phyloP scores from a whole-genome alignment of 2,113 vertebrate species.

The Salvelinus namaycush region DNA sequence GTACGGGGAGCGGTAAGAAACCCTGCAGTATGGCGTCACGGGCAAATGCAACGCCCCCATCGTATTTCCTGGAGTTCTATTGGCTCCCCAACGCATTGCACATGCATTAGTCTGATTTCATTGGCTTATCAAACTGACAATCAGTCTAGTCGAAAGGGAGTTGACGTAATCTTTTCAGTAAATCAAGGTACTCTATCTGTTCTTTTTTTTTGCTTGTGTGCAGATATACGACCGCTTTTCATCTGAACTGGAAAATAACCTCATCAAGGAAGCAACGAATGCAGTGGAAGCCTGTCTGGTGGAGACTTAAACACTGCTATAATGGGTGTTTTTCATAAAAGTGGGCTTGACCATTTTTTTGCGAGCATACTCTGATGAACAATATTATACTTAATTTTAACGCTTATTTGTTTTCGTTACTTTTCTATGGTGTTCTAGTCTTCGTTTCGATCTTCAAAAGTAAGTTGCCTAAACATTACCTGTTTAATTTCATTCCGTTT shows the following conservation, averaged over 20 bases:
- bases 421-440: conserved; percentile 53
- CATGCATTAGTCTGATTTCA: conserved; percentile 21
- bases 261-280: conserved; percentile 11
- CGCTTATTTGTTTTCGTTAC: conserved; percentile 47
- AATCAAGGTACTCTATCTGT: conserved; percentile 73
- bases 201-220: conserved; percentile 54
- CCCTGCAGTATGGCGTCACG: conserved; percentile 82
- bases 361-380: conserved; percentile 62
- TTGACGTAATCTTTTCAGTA: conserved; percentile 81
- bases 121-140: conserved; percentile 54
- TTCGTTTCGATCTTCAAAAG: conserved; percentile 53
- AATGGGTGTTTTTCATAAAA: conserved; percentile 70
- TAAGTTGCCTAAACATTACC: conserved; percentile 50
- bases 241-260: conserved; percentile 38
- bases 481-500: too few relatives aligned
- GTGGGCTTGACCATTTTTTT: conserved; percentile 53
- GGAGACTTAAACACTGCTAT: conserved; percentile 60
- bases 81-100: conserved; percentile 41
- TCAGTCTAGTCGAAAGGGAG: conserved; percentile 53
- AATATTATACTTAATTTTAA: conserved; percentile 45
- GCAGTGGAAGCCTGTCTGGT: conserved; percentile 32
- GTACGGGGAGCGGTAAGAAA: conserved; percentile 64
- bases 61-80: conserved; percentile 27
- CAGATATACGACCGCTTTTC: conserved; percentile 47
- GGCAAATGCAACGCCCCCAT: not conserved